Base-by-base conservation (phyloP, 2,797 vertebrate genomes). In the Gallinago nigripennis region DNA sequence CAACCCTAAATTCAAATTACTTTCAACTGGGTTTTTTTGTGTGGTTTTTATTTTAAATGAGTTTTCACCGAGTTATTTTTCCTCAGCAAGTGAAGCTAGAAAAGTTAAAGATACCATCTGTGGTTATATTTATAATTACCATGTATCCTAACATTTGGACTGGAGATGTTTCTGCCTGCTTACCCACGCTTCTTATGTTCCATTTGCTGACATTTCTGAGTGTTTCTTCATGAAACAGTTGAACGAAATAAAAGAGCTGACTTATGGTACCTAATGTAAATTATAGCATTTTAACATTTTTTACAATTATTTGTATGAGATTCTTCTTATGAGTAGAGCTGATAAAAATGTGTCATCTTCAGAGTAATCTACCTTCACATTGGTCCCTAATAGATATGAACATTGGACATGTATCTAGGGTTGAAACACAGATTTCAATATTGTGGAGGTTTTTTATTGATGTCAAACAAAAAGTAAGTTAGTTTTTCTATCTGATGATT, bases 131-230 rank as follows among this genome's bases (percentile, higher is more conserved):
- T 95, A 84, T 95, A 95, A 97, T 90, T 94, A 77, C 75, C 94
- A 58, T 72, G 83, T 92, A 90, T 85, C 90, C 88, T 95, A 93
- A 90, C 96, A 87, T 87, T 96, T 94, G 86, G 83, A 88, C 80
- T 82, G 45, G 95, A 71, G 75, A 77, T 71, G 88, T 75, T 95
- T 94, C 88, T 97, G 90, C 92, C 78, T 95, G 81, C 75, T 87
- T 95, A 75, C 95, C 96, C 92, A 96, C 95, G 83, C 94, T 94
- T 92, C 96, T 92, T 95, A 70, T 96, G 94, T 95, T 95, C 81
- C 88, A 41, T 71, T 91, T 92, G 92, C 85, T 96, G 96, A 95
- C 96, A 95, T 96, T 96, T 95, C 88, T 89, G 92, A 96, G 75
- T 4, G 9, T 80, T 94, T 92, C 71, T 87, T 79, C 57, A 64